A percentile compares a stretch with the other conserved stretches of the same genome.
These are phyloP conservation scores for Microcebus lehilahytsara DNA, from an alignment of 2,113 vertebrate species.

Conservation along the genomic window DNA sequence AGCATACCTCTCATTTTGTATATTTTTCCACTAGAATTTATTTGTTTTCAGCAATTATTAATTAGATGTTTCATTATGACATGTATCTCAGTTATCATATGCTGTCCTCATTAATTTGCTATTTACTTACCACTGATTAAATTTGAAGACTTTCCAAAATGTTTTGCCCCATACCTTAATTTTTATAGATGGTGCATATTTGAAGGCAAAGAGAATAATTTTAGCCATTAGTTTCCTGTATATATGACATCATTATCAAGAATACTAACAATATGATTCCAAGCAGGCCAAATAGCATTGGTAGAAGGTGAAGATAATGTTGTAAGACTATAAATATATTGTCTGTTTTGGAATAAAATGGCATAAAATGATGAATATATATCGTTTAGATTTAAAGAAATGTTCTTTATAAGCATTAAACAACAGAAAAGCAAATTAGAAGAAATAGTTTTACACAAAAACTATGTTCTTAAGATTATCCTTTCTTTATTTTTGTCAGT, in stretches of 20 bases:
- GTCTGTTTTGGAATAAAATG: neutral
- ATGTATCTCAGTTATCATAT: neutral
- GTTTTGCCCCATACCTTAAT: neutral
- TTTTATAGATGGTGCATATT: accelerated
- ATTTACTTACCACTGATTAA: neutral
- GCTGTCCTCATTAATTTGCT: neutral
- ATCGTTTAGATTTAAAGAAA: neutral
- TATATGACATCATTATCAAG: neutral
- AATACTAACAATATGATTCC: neutral
- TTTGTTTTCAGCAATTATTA: neutral
- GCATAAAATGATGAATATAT: neutral
- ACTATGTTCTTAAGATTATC: neutral
- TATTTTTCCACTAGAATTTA: neutral
- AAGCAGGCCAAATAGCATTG: neutral
- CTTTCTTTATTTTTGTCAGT: neutral
- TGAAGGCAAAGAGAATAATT: neutral
- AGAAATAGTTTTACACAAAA: neutral
- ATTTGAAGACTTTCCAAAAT: neutral
- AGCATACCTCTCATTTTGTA: neutral
- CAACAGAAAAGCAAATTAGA: neutral
- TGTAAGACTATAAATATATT: neutral
- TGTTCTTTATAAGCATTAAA: neutral
- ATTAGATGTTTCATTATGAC: neutral
- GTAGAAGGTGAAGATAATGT: neutral
- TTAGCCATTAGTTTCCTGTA: neutral